Evolutionary conservation across 2,888 invertebrate species (phyloP).

Genomic region (Margaritifera margaritifera): DNA sequence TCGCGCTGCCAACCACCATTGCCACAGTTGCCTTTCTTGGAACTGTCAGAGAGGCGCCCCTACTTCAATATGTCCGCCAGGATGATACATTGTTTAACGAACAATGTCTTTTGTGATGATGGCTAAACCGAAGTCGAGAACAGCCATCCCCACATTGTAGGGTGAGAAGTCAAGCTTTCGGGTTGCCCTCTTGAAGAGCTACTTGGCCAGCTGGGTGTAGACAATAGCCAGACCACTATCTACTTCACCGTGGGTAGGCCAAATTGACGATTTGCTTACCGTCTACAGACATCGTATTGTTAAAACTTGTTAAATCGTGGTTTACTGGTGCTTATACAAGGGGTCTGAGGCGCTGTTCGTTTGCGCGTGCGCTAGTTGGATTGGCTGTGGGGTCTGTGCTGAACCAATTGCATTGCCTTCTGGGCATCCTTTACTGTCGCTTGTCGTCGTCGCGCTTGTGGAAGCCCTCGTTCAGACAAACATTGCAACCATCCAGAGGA

Average conservation of each 20-base stretch:
- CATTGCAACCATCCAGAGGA: too few species aligned
- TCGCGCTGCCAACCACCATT: constrained; percentile 1
- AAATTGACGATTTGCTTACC: neutral
- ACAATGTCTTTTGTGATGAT: neutral
- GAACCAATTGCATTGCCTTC: too few species aligned
- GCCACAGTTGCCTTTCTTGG: neutral
- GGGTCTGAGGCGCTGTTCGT: too few species aligned
- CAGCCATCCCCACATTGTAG: neutral
- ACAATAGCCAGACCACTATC: neutral
- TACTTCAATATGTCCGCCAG: neutral
- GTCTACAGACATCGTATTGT: too few species aligned
- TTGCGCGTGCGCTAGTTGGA: too few species aligned
- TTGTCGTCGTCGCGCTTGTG: too few species aligned
- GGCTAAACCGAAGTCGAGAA: neutral
- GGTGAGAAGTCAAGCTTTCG: neutral
- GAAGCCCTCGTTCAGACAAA: too few species aligned
- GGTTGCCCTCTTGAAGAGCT: neutral
- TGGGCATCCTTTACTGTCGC: too few species aligned
- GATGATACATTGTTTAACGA: neutral
- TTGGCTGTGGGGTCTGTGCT: too few species aligned
- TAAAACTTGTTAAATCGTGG: too few species aligned
- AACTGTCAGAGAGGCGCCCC: too few species aligned
- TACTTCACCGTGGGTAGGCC: neutral
- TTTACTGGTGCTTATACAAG: too few species aligned
- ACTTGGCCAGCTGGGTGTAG: neutral